Evolutionary conservation across 2,888 invertebrate genomes (phyloP), one percentile per base, ranked within the genome.

Genomic region (Rhamphomyia laevipes): DNA sequence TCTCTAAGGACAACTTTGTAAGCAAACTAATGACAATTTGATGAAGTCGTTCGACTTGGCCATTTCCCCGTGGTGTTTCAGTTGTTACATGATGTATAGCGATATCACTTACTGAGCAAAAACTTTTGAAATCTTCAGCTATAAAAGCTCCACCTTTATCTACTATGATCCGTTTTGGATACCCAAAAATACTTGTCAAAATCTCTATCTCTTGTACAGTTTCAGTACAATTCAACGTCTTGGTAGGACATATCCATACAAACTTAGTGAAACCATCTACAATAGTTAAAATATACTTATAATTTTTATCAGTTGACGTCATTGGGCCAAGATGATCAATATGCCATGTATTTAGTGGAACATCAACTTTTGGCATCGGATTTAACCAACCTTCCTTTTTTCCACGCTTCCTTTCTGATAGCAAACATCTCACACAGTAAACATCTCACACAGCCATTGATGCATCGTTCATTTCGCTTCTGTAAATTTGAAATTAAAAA

Each of bases 61-160:
- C 56, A 12, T 56, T 54, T 37, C 52, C 51, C 13, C 50, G 40
- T 9, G 50, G 45, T n/a, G n/a, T n/a, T n/a, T n/a, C n/a, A n/a
- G n/a, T n/a, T n/a, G n/a, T n/a, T n/a, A n/a, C n/a, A n/a, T n/a
- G n/a, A n/a, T n/a, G n/a, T n/a, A n/a, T n/a, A n/a, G n/a, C n/a
- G n/a, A n/a, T n/a, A n/a, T n/a, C n/a, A n/a, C n/a, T n/a, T n/a
- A n/a, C n/a, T n/a, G 42, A 49, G 48, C 66, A 65, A 50, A 62
- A 65, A 1, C 59, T 49, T 49, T 56, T 13, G 47, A 68, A 67
- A 2, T 61, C 61, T 13, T 58, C 31, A 1, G 63, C 58, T 0
- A 60, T 63, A 50, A 67, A 68, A 7, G 66, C 64, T 7, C 61
- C 55, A 10, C 63, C 63, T 51, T 55, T 53, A 47, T 66, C 63